A percentile compares a stretch with the other conserved stretches of the same genome.
These are phyloP conservation scores for Caenorhabditis inopinata DNA, from an alignment of 1,140 invertebrate genomes.

Conservation along the genomic window DNA sequence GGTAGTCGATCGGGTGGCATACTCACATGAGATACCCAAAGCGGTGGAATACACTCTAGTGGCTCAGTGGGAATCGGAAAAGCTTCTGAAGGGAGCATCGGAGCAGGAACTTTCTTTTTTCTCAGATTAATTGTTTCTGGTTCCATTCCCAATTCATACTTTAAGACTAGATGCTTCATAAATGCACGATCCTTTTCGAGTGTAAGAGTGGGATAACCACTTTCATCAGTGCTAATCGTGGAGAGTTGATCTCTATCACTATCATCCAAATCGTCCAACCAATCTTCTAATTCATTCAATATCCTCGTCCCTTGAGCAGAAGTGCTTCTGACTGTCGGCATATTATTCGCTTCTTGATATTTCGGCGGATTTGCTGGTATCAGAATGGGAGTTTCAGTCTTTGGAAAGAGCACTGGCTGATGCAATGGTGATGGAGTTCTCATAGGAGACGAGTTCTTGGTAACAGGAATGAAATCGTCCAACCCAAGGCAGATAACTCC, in stretches of 20 bases:
- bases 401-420: not conserved
- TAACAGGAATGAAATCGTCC: not conserved
- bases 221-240: not conserved
- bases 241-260: slow-evolving; percentile 1
- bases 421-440: not conserved
- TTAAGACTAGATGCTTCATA: slow-evolving; percentile 2
- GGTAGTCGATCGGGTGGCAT: slow-evolving; percentile 6
- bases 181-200: not conserved
- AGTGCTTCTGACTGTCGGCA: not conserved
- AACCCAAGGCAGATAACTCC: not conserved
- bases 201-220: not conserved
- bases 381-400: not conserved
- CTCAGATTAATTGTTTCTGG: not conserved
- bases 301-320: slow-evolving; percentile 14
- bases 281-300: slow-evolving; percentile 8
- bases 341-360: not conserved
- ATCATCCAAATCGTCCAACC: slow-evolving; percentile 26
- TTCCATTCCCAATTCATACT: not conserved
- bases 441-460: not conserved
- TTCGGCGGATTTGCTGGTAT: not conserved
- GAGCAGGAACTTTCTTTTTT: not conserved
- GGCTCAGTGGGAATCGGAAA: not conserved
- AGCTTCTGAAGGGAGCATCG: not conserved
- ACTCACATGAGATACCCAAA: not conserved
- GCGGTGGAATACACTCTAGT: not conserved